A percentile compares a stretch with the other conserved stretches of the same genome.
phyloP scores from a whole-genome alignment of 2,113 vertebrate genomes.

The Hydropotes inermis region DNA sequence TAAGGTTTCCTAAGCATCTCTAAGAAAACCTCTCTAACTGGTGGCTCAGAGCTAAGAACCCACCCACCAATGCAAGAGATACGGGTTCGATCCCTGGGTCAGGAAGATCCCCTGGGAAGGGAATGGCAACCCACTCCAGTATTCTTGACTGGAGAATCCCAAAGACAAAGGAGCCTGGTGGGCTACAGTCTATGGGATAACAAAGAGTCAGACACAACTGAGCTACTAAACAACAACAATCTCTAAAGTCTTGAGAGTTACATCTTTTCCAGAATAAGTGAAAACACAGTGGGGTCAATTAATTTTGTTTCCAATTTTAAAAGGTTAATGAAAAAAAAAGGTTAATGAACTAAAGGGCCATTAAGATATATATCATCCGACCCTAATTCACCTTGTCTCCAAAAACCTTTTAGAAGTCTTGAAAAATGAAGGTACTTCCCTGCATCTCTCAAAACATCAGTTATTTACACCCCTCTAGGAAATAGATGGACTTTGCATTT shows the following conservation, averaged over 20 bases:
- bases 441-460: not conserved
- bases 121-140: not conserved
- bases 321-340: not conserved
- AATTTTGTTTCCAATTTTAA: not conserved
- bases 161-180: not conserved
- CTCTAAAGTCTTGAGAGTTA: not conserved
- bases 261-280: not conserved
- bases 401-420: not conserved
- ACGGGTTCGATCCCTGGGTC: not conserved
- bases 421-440: not conserved
- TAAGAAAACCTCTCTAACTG: not conserved
- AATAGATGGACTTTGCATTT: not conserved
- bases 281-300: not conserved
- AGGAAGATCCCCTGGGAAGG: not conserved
- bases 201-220: not conserved
- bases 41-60: not conserved
- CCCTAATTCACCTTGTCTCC: not conserved
- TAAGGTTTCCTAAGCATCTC: not conserved
- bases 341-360: not conserved
- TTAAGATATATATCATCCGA: not conserved
- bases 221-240: not conserved
- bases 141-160: not conserved
- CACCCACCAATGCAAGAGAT: not conserved
- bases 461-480: not conserved
- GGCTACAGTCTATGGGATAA: not conserved